These are phyloP conservation scores for Thamnaconus septentrionalis DNA, from an alignment of 2,113 vertebrate genomes.

Conservation along the genomic window DNA sequence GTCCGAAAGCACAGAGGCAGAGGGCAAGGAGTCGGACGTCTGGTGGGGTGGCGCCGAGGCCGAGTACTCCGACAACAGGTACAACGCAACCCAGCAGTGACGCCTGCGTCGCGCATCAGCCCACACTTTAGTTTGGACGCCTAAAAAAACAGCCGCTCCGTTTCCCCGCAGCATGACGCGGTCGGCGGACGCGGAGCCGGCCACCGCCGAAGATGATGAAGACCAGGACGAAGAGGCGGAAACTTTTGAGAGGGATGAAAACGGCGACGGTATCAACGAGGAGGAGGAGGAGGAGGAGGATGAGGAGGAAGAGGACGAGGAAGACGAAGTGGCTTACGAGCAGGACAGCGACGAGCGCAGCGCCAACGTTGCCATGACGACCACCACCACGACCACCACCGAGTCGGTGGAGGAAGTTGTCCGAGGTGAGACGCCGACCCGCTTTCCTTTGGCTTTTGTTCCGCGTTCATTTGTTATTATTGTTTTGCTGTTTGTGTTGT, in stretches of 20 bases:
- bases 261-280: conserved; percentile 79
- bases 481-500: neutral
- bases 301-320: conserved; percentile 74
- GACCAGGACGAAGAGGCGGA: conserved; percentile 73
- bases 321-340: conserved; percentile 80
- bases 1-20: conserved; percentile 81
- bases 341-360: conserved; percentile 85
- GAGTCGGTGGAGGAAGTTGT: conserved; percentile 97
- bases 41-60: conserved; percentile 96
- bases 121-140: neutral
- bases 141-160: neutral
- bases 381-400: conserved; percentile 93
- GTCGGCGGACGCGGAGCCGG: conserved; percentile 53
- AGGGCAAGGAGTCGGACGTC: conserved; percentile 93
- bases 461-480: neutral
- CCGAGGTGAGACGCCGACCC: conserved; percentile 79
- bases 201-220: conserved; percentile 65
- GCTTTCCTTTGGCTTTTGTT: neutral
- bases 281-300: conserved; percentile 78
- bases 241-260: conserved; percentile 76
- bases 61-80: conserved; percentile 91
- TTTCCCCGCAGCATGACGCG: conserved; percentile 51
- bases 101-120: neutral
- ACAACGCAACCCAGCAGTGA: conserved; percentile 8
- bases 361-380: conserved; percentile 89